Base-by-base conservation (phyloP, 2,113 vertebrate genomes). In the Tupaia tana region DNA sequence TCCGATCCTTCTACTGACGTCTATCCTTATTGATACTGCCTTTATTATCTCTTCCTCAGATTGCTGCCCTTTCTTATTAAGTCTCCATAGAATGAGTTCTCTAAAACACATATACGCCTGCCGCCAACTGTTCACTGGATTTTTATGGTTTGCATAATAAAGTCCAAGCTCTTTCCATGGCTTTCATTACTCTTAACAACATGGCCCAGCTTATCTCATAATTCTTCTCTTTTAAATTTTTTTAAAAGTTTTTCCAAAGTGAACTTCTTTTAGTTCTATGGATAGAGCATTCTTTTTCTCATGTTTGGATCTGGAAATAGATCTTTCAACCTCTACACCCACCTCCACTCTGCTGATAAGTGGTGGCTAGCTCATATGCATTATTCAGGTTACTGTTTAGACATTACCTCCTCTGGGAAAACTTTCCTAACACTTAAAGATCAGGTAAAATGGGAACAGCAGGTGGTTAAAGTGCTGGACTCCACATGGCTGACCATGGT, bases 201-300 rank as follows among this genome's bases (percentile, higher is more conserved):
- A 54, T 19, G 16, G 22, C 20, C 7, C 13, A 20, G 20, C 16
- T 79, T 31, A 83, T 56, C 22, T 80, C 69, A 10, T 63, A 74
- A 20, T 84, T 88, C 22, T 70, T 9, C 34, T 59, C 1, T 82
- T 70, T 56, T 1, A 0, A 43, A 43, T 74, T 90, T 20, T 74
- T 80, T 95, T 87, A 59, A n/a, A 92, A 5, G 83, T 61, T 70
- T 27, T 34, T 69, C 19, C 29, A 82, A 71, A 85, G 80, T 11
- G 34, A 91, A 56, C 31, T 69, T 85, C 31, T 58, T 92, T 86
- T 61, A 27, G 9, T 86, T 92, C 34, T 43, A 25, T 63, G 29
- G 90, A 52, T 58, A 93, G 20, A 67, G 52, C 9, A 20, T 64
- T 75, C 9, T 63, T 14, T 59, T 83, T 75, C 79, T 91, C 19